Conservation (phyloP, 1,140 invertebrate genomes). For the Meloidogyne exigua region DNA sequence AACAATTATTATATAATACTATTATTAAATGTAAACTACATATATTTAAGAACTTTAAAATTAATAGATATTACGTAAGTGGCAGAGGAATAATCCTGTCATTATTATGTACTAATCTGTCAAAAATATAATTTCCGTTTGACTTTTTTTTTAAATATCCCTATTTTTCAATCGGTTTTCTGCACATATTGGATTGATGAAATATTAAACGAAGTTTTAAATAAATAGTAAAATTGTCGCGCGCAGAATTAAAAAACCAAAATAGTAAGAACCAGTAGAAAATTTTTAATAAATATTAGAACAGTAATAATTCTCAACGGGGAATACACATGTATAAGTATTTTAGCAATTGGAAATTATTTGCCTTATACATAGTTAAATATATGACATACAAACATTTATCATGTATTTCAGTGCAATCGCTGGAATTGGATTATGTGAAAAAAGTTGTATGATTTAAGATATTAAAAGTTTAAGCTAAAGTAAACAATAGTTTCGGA, state of each 20-base stretch:
- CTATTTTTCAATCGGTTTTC: not conserved
- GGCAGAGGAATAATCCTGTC: not conserved
- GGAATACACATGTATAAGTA: not conserved
- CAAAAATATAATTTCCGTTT: not conserved
- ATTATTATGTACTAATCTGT: not conserved
- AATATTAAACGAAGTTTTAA: not conserved
- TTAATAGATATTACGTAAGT: too few species aligned
- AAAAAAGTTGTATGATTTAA: too few species aligned
- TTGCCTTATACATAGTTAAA: too few species aligned
- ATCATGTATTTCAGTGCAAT: too few species aligned
- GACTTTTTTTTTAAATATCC: not conserved
- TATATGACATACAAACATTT: too few species aligned
- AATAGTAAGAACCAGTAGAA: not conserved
- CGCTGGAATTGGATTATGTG: too few species aligned
- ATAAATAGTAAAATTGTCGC: not conserved
- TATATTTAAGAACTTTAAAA: too few species aligned
- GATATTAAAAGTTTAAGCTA: not conserved
- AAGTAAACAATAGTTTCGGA: not conserved
- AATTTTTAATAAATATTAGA: not conserved
- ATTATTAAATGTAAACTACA: too few species aligned
- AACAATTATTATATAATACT: too few species aligned
- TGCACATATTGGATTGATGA: not conserved
- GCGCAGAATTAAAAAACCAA: not conserved
- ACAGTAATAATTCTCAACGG: not conserved
- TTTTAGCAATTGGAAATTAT: too few species aligned